phyloP scores from a whole-genome alignment of 2,113 vertebrate genomes.

The Oriolus oriolus region DNA sequence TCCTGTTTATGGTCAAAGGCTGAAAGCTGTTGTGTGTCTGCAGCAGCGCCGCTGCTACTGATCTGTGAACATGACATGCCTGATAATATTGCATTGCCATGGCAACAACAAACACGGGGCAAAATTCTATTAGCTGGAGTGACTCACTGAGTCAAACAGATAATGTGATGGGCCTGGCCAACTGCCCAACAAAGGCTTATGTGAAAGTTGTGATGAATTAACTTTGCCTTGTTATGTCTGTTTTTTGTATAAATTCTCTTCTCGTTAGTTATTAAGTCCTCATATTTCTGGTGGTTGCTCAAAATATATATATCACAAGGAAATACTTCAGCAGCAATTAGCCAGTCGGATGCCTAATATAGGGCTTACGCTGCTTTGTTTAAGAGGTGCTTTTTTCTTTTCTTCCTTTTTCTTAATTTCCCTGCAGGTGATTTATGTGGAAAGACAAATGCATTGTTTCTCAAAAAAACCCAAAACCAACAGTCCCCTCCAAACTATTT shows the following conservation, averaged over 20 bases:
- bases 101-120: conserved; percentile 86
- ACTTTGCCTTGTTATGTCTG: conserved; percentile 70
- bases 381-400: neutral
- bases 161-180: conserved; percentile 77
- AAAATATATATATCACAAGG: neutral
- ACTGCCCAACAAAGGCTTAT: conserved; percentile 75
- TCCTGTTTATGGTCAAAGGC: conserved; percentile 81
- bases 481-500: conserved; percentile 6
- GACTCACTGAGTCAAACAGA: conserved; percentile 84
- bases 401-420: neutral
- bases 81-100: conserved; percentile 83
- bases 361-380: neutral
- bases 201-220: conserved; percentile 79
- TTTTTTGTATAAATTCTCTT: conserved; percentile 58
- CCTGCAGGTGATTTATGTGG: neutral
- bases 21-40: conserved; percentile 78
- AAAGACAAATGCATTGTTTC: conserved; percentile 3
- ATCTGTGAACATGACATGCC: conserved; percentile 86
- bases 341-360: neutral
- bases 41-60: conserved; percentile 74
- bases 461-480: neutral
- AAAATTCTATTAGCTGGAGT: conserved; percentile 82
- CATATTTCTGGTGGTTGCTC: conserved; percentile 56
- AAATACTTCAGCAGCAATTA: conserved; percentile 55
- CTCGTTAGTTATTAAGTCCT: conserved; percentile 53